These are phyloP conservation scores for Drusus annulatus DNA, from an alignment of 1,140 invertebrate genomes.

Conservation along the genomic window DNA sequence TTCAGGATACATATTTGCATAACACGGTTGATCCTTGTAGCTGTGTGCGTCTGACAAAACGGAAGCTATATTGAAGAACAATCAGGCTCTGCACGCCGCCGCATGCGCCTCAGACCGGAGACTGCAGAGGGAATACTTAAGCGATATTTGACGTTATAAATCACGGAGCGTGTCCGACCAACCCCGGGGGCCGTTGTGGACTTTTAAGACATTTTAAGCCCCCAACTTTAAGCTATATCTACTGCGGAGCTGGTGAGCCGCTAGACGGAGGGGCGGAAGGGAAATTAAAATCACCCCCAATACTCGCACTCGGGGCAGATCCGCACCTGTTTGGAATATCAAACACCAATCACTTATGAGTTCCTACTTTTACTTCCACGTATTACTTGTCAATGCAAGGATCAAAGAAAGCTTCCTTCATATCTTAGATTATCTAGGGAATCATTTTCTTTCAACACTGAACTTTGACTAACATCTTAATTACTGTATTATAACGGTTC, in stretches of 20 bases:
- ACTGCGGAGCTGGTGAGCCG: not conserved
- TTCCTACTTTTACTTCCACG: too few species aligned
- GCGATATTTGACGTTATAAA: conserved; percentile 54
- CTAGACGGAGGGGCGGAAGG: conserved; percentile 15
- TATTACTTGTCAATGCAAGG: too few species aligned
- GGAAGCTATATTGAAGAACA: conserved; percentile 32
- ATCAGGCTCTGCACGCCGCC: not conserved
- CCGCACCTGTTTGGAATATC: conserved; percentile 11
- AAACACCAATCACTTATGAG: not conserved
- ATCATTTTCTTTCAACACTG: too few species aligned
- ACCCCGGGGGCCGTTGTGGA: conserved; percentile 32
- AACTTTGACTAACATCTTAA: too few species aligned
- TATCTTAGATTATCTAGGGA: too few species aligned
- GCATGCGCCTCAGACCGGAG: not conserved
- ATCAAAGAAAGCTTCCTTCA: too few species aligned
- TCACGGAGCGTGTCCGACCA: conserved; percentile 42
- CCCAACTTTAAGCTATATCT: conserved; percentile 32
- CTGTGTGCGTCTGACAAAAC: not conserved
- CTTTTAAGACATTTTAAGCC: conserved; percentile 48
- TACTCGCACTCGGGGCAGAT: not conserved
- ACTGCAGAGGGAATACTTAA: conserved; percentile 48
- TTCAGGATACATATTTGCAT: conserved; percentile 6
- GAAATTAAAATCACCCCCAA: conserved; percentile 13
- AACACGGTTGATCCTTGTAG: not conserved
- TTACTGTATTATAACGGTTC: too few species aligned